These are phyloP conservation scores for Stenurella melanura DNA, from an alignment of 2,888 invertebrate species.

Conservation along the genomic window DNA sequence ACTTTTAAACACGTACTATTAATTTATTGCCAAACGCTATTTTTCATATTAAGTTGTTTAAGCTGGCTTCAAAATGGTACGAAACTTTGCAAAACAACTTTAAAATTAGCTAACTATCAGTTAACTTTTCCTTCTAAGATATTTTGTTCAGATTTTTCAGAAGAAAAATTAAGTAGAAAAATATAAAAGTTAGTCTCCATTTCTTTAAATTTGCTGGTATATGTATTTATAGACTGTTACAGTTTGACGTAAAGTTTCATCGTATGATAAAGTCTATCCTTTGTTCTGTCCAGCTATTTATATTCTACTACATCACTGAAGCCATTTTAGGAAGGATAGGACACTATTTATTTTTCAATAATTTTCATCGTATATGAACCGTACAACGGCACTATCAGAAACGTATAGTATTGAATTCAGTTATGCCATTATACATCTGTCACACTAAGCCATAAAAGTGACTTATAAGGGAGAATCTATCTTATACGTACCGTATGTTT, in stretches of 20 bases:
- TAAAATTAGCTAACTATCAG: too few species aligned
- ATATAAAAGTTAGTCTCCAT: too few species aligned
- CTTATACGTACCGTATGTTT: constrained; percentile 41
- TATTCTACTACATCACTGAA: not conserved
- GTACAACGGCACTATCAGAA: not conserved
- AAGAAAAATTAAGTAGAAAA: too few species aligned
- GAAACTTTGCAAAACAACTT: too few species aligned
- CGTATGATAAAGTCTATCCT: not conserved
- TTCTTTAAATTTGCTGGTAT: too few species aligned
- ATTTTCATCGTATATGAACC: not conserved
- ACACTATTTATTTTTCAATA: constrained; percentile 1
- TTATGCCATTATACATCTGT: constrained; percentile 8
- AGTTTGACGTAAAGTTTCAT: not conserved
- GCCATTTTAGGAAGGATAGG: not conserved
- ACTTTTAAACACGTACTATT: too few species aligned
- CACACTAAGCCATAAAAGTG: constrained; percentile 16
- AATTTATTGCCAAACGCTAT: too few species aligned
- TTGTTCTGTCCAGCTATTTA: not conserved
- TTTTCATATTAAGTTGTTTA: too few species aligned
- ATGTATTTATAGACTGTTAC: too few species aligned
- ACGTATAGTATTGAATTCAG: constrained; percentile 2
- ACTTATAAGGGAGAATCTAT: constrained; percentile 38
- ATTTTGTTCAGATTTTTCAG: too few species aligned
- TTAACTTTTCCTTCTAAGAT: too few species aligned
- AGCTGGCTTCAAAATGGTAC: too few species aligned